Evolutionary conservation across 1,140 invertebrate genomes (phyloP).

Genomic region (Hycleus cichorii): DNA sequence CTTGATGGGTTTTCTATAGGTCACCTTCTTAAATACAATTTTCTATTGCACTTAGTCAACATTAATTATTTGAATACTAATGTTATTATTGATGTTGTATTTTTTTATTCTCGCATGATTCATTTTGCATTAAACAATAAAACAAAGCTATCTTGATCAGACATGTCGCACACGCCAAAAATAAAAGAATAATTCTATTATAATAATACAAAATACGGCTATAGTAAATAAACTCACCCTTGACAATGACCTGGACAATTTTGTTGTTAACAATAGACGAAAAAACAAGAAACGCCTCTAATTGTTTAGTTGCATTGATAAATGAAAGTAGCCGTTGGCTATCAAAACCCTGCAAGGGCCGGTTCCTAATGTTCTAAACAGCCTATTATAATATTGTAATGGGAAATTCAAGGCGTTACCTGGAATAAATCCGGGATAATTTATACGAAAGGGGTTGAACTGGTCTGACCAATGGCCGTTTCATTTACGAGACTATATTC

Average conservation of each 20-base stretch:
- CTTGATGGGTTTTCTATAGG: slow-evolving; percentile 10
- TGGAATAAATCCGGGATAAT: slow-evolving; percentile 3
- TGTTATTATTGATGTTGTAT: not conserved
- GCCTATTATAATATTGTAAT: not conserved
- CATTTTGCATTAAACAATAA: slow-evolving; percentile 7
- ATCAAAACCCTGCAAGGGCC: not conserved
- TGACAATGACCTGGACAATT: too few species aligned
- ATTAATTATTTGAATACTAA: slow-evolving; percentile 14
- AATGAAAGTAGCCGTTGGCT: slow-evolving; percentile 4
- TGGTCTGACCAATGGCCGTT: slow-evolving; percentile 4
- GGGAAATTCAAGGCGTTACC: slow-evolving; percentile 1
- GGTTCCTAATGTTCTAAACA: not conserved
- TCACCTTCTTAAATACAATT: slow-evolving; percentile 5
- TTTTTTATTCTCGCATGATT: not conserved
- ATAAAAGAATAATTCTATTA: not conserved
- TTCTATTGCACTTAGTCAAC: slow-evolving; percentile 6
- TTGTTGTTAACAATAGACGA: too few species aligned
- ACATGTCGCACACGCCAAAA: slow-evolving; percentile 10
- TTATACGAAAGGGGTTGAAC: not conserved
- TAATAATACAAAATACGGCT: too few species aligned
- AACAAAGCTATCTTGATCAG: slow-evolving; percentile 8
- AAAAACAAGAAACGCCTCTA: too few species aligned
- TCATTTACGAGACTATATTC: too few species aligned
- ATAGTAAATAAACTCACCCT: too few species aligned
- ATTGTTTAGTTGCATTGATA: too few species aligned